Percentiles rank a stretch among this genome's conserved stretches.
Evolutionary conservation across 1,140 invertebrate species (phyloP).

Genomic region (Macrotrachela quadricornifera): DNA sequence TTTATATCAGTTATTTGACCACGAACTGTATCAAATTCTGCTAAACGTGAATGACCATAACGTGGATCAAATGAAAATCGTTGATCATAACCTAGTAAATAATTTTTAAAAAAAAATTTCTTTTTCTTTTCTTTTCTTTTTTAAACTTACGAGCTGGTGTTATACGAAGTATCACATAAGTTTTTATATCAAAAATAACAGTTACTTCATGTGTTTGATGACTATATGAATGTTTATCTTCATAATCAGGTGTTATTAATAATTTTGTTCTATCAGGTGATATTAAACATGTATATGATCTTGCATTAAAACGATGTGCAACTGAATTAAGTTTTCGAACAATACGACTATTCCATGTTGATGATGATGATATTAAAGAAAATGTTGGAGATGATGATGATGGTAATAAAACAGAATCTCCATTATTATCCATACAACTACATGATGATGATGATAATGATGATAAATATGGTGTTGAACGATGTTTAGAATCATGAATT

Average conservation of each 20-base stretch:
- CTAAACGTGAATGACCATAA: background rate
- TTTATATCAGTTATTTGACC: background rate
- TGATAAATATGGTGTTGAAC: too few species aligned
- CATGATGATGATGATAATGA: too few species aligned
- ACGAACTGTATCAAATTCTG: background rate
- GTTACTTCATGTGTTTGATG: background rate
- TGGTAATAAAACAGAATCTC: too few species aligned
- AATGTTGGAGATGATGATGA: too few species aligned
- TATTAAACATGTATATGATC: background rate
- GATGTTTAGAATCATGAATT: too few species aligned
- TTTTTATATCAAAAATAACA: background rate
- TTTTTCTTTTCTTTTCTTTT: too few species aligned
- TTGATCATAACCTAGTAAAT: background rate
- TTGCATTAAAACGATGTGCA: background rate
- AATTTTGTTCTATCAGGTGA: background rate
- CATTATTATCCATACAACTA: too few species aligned
- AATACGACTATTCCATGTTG: too few species aligned
- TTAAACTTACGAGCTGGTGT: background rate
- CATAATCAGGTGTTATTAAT: background rate
- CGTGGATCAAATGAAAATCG: background rate
- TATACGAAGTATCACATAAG: background rate
- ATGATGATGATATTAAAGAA: too few species aligned
- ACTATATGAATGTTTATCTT: background rate
- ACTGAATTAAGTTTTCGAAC: too few species aligned
- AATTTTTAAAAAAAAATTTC: too few species aligned